Base-by-base conservation (phyloP, 1,140 invertebrate species). In the Aphis gossypii region DNA sequence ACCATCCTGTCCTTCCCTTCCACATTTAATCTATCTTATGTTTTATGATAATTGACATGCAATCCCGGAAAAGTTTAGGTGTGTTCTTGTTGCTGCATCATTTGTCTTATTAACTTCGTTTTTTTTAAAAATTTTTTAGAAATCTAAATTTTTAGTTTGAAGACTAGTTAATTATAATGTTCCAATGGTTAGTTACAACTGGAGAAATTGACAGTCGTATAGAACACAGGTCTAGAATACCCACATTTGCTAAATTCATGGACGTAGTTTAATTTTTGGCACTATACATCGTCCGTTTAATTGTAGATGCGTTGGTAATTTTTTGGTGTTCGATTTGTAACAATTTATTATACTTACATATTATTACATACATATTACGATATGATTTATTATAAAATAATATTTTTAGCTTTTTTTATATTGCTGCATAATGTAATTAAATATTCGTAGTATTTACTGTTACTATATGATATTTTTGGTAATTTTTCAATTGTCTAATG, bases 11-110 rank as follows among this genome's bases (percentile, higher is more conserved):
- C 51, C 38, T 41, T 89, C 21, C 35, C 21, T 89, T 56, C 30
- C 35, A 89, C 35, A 25, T 89, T 21, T 89, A 89, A 89, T 89
- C 88, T 89, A 56, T 38, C 51, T 89, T 56, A 89, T 54, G n/a
- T 56, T 38, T 4, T 56, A n/a, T 82, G 60, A 41, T 76, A 76
- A 76, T 76, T 76, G 56, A 76, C 41, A 44, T n/a, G 35, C 35
- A 30, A 46, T 68, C 30, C 41, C 5, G 41, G n/a, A 76, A 91
- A 91, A 91, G 41, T 91, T 91, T 90, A 44, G 35, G 41, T 41
- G 38, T 38, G 23, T 38, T 21, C 4, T 25, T 44, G 54, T 60
- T 56, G 51, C 9, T 60, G 51, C 35, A 44, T 90, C 35, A 60
- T 44, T 60, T 35, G 21, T 25, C 89, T 60, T 35, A 46, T 91